Evolutionary conservation across 1,140 invertebrate species (phyloP).

Genomic region (Arctopsyche grandis): DNA sequence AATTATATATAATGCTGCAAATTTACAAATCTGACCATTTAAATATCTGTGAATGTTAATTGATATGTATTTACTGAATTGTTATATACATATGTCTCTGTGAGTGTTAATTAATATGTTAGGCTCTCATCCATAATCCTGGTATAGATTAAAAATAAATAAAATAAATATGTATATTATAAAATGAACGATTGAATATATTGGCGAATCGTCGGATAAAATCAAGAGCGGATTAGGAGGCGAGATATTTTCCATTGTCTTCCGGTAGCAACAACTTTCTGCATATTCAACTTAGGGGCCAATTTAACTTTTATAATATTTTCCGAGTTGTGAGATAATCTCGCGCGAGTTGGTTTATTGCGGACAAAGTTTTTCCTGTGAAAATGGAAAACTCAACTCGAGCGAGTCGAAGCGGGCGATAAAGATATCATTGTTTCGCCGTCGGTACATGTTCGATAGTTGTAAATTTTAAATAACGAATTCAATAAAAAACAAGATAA

Average conservation of each 20-base stretch:
- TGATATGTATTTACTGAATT: too few relatives aligned
- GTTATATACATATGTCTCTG: too few relatives aligned
- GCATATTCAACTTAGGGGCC: slow-evolving; percentile 11
- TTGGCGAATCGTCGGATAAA: background rate
- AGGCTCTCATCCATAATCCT: too few relatives aligned
- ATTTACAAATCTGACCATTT: too few relatives aligned
- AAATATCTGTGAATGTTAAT: too few relatives aligned
- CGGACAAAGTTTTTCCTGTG: background rate
- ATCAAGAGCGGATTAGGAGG: background rate
- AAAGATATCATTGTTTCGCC: background rate
- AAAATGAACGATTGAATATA: too few relatives aligned
- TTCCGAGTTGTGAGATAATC: background rate
- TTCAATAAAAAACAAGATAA: too few relatives aligned
- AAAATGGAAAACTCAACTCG: background rate
- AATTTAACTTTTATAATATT: slow-evolving; percentile 30
- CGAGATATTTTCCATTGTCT: background rate
- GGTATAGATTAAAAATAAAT: too few relatives aligned
- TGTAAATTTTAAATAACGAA: too few relatives aligned
- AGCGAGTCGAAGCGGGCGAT: background rate
- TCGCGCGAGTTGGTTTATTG: slow-evolving; percentile 11
- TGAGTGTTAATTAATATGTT: too few relatives aligned
- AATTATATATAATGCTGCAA: too few relatives aligned
- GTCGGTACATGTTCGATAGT: background rate
- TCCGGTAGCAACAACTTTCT: background rate
- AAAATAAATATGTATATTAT: too few relatives aligned